phyloP scores from a whole-genome alignment of 2,888 invertebrate species.

The Drosophila birchii region DNA sequence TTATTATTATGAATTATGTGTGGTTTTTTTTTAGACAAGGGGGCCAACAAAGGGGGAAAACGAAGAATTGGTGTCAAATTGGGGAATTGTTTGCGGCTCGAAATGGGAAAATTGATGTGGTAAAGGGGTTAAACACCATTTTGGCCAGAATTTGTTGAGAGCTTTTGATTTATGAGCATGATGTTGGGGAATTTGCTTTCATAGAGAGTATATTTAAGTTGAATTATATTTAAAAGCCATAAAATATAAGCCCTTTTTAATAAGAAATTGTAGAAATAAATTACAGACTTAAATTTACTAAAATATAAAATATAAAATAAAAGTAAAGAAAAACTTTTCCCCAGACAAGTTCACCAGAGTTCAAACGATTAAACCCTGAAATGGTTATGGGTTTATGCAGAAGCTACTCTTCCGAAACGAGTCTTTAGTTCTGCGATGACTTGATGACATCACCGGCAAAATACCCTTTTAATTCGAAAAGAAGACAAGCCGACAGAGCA shows the following conservation, averaged over 20 bases:
- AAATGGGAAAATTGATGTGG: slow-evolving; percentile 23
- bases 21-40: slow-evolving; percentile 39
- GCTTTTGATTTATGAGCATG: slow-evolving; percentile 16
- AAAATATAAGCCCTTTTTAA: no score
- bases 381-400: slow-evolving; percentile 18
- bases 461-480: slow-evolving; percentile 29
- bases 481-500: background rate
- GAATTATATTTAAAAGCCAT: background rate
- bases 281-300: no score
- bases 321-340: no score
- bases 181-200: background rate
- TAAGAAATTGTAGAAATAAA: no score
- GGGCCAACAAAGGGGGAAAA: slow-evolving; percentile 35
- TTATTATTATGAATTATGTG: slow-evolving; percentile 67
- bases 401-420: slow-evolving; percentile 32
- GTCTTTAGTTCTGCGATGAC: slow-evolving; percentile 2
- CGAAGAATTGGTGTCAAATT: slow-evolving; percentile 43
- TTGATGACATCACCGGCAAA: slow-evolving; percentile 30
- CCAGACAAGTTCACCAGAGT: slow-evolving; percentile 16
- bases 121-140: slow-evolving; percentile 28
- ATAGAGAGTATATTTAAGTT: no score
- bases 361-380: slow-evolving; percentile 16
- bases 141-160: slow-evolving; percentile 11
- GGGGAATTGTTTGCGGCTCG: slow-evolving; percentile 23
- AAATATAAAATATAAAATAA: no score